phyloP scores from a whole-genome alignment of 2,113 vertebrate species.

The Gobio gobio region DNA sequence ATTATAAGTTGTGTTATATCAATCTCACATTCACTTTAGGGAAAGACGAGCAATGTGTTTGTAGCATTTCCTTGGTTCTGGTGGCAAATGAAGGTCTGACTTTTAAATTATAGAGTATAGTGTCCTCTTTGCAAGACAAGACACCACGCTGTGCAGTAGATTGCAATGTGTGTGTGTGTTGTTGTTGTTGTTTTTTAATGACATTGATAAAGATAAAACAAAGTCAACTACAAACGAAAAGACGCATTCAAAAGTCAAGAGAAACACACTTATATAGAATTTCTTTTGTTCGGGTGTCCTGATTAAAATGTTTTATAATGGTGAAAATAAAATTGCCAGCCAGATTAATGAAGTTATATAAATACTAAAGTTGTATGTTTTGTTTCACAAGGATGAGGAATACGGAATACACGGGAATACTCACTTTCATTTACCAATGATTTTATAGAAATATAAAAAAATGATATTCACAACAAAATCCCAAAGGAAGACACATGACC shows the following conservation, averaged over 20 bases:
- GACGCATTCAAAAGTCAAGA: neutral
- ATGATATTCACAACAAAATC: neutral
- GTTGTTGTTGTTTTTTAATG: constrained; percentile 1
- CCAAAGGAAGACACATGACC: neutral
- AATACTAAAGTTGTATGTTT: neutral
- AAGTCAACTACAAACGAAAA: constrained; percentile 37
- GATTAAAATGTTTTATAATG: neutral
- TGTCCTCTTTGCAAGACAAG: constrained; percentile 35
- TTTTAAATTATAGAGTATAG: neutral
- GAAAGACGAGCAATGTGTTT: constrained; percentile 25
- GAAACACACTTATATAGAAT: neutral
- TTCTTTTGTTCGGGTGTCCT: neutral
- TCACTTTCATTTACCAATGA: neutral
- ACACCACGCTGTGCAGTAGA: constrained; percentile 35
- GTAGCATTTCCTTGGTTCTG: constrained; percentile 19
- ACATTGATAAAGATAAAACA: constrained; percentile 35
- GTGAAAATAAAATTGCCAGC: neutral
- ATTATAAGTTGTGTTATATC: neutral
- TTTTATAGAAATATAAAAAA: neutral
- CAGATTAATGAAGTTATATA: neutral
- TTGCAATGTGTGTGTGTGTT: constrained; percentile 34
- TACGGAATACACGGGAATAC: too few relatives aligned
- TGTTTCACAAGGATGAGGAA: neutral
- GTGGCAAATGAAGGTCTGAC: constrained; percentile 17
- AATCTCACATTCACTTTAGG: neutral